These are phyloP conservation scores for Wasmannia auropunctata DNA, from an alignment of 1,140 invertebrate genomes.

Conservation along the genomic window DNA sequence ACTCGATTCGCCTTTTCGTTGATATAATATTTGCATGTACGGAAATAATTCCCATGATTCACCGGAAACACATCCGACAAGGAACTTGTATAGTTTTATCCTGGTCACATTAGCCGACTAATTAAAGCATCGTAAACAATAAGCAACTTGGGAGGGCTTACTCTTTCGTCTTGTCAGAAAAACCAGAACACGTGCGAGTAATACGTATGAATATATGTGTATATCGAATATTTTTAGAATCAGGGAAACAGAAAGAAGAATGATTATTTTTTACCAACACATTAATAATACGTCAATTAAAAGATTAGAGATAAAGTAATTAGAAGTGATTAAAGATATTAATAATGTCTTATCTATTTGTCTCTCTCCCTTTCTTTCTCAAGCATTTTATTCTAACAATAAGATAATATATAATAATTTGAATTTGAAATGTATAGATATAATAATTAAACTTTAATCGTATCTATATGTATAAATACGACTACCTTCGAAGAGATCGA, in stretches of 20 bases:
- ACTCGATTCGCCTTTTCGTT: conserved; percentile 81
- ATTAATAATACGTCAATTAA: neutral
- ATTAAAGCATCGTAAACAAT: conserved; percentile 73
- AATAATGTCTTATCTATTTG: conserved; percentile 4
- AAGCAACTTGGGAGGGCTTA: conserved; percentile 10
- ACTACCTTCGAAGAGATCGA: neutral
- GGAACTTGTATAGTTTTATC: conserved; percentile 59
- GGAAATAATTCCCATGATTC: conserved; percentile 84
- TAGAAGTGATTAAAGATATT: neutral
- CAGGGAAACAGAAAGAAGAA: neutral
- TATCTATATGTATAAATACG: conserved; percentile 1
- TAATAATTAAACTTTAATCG: no score
- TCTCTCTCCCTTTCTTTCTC: neutral
- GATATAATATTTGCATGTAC: conserved; percentile 82
- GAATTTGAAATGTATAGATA: no score
- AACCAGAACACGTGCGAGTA: conserved; percentile 21
- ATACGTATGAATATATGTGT: neutral
- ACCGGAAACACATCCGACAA: conserved; percentile 79
- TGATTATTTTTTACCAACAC: neutral
- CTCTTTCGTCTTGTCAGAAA: conserved; percentile 60
- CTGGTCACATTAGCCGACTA: conserved; percentile 71
- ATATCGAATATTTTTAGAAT: neutral
- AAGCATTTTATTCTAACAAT: neutral
- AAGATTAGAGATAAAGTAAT: neutral
- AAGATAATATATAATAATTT: no score